Evolutionary conservation across 2,797 vertebrate species (phyloP).

Genomic region (Okamejei kenojei): DNA sequence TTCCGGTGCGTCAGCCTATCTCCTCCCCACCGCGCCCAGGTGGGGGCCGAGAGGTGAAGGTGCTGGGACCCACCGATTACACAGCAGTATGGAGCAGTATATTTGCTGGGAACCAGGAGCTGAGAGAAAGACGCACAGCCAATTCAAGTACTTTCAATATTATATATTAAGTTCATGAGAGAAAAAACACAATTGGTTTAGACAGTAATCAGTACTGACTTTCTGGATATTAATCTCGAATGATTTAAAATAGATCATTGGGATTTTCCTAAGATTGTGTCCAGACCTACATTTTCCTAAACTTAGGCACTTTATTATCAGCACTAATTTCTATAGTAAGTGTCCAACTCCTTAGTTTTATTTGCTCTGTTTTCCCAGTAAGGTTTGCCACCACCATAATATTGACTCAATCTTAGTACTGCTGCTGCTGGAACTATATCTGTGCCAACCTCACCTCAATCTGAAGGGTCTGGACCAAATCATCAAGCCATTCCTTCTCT

Average conservation of each 20-base stretch:
- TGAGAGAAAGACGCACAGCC: not conserved
- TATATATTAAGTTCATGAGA: not conserved
- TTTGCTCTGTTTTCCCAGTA: not conserved
- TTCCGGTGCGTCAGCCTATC: slow-evolving; percentile 14
- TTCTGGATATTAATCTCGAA: not conserved
- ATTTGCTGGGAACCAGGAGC: no score
- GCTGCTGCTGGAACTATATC: not conserved
- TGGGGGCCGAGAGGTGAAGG: not conserved
- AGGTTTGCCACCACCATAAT: not conserved
- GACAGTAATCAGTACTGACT: not conserved
- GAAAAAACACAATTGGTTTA: not conserved
- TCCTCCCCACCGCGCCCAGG: not conserved
- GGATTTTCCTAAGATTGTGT: not conserved
- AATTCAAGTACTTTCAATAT: not conserved
- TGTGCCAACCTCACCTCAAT: not conserved
- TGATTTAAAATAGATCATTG: not conserved
- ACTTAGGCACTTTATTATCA: not conserved
- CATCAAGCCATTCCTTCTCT: no score
- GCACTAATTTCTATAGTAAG: not conserved
- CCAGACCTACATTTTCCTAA: not conserved
- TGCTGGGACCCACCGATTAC: no score
- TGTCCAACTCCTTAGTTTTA: no score
- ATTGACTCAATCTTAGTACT: not conserved
- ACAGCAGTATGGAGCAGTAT: no score
- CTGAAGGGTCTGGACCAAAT: no score